Conservation (phyloP, 2,113 vertebrate genomes). For the Chionis minor region DNA sequence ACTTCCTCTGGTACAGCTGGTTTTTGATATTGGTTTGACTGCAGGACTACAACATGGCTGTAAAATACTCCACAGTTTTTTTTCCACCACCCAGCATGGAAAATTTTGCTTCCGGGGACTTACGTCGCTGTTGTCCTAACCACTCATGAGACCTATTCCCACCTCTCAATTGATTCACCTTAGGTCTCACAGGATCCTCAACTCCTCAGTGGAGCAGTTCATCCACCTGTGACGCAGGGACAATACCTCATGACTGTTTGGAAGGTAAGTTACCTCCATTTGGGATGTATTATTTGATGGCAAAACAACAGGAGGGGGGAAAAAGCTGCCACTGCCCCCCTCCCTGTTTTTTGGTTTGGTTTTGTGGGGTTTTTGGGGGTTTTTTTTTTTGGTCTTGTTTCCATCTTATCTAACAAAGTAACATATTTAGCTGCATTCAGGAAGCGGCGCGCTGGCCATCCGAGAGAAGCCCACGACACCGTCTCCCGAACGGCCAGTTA, state of each 20-base stretch:
- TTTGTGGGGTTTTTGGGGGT: no score
- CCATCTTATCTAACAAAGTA: background rate
- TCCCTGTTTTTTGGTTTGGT: background rate
- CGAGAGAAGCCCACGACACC: background rate
- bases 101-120: background rate
- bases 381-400: background rate
- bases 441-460: background rate
- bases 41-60: background rate
- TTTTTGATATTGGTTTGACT: background rate
- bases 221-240: background rate
- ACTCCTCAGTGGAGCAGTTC: background rate
- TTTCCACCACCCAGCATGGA: background rate
- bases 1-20: background rate
- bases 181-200: background rate
- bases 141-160: background rate
- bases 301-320: background rate
- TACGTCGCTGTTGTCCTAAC: background rate
- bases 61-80: background rate
- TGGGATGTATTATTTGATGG: background rate
- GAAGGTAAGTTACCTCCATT: background rate
- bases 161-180: background rate
- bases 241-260: background rate
- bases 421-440: background rate
- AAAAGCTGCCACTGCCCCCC: background rate
- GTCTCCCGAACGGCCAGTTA: background rate